Conservation (phyloP, 2,888 invertebrate species). For the Anorthoa munda region DNA sequence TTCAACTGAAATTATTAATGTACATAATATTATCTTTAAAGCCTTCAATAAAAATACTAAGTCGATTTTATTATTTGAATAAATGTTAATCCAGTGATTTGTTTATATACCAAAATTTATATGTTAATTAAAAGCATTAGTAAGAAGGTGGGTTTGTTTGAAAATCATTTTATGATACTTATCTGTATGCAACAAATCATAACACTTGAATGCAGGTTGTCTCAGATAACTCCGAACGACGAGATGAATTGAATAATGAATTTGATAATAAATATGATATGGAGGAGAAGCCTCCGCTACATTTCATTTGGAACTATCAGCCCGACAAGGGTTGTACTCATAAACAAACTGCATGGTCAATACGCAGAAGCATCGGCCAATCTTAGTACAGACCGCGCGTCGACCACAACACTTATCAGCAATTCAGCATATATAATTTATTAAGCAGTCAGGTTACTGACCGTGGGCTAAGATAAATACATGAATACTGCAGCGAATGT, state of each 20-base stretch:
- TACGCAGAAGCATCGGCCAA: conserved; percentile 36
- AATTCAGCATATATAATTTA: conserved; percentile 56
- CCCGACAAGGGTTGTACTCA: background rate
- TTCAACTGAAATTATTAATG: background rate
- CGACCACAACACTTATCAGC: conserved; percentile 65
- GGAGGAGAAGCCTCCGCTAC: conserved; percentile 21
- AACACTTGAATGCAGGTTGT: background rate
- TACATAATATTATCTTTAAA: background rate
- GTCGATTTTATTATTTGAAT: conserved; percentile 12
- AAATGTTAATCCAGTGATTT: conserved; percentile 33
- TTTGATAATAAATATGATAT: conserved; percentile 26
- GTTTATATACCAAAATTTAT: background rate
- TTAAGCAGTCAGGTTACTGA: conserved; percentile 71
- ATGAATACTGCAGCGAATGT: conserved; percentile 70
- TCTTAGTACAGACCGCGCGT: conserved; percentile 58
- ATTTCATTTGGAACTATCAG: conserved; percentile 42
- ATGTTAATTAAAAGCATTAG: conserved; percentile 34
- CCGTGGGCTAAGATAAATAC: conserved; percentile 69
- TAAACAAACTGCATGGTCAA: conserved; percentile 39
- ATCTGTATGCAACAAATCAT: background rate
- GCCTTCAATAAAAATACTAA: background rate
- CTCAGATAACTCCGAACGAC: conserved; percentile 1
- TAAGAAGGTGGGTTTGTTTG: conserved; percentile 12
- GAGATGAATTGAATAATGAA: conserved; percentile 17
- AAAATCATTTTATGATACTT: conserved; percentile 1